These are phyloP conservation scores for Syrphus vitripennis DNA, from an alignment of 2,888 invertebrate species.

Conservation along the genomic window DNA sequence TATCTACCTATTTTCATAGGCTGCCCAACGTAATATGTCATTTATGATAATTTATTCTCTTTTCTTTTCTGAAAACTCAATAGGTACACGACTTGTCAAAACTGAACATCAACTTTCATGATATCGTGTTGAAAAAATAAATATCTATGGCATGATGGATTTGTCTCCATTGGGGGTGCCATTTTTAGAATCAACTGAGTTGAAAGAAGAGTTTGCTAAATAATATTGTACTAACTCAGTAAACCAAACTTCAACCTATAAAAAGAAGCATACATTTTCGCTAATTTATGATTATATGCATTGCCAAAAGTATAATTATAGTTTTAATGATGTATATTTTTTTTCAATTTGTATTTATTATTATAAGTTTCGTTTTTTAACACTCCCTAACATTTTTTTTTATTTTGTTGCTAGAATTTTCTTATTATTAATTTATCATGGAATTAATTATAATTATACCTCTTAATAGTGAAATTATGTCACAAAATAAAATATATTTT, in stretches of 20 bases:
- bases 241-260: neutral
- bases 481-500: constrained; percentile 41
- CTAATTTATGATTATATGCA: constrained; percentile 64
- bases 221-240: neutral
- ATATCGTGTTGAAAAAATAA: no score
- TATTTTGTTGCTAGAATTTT: constrained; percentile 34
- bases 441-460: constrained; percentile 28
- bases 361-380: constrained; percentile 19
- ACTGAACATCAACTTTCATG: no score
- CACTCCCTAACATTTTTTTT: constrained; percentile 47
- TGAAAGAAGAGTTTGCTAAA: neutral
- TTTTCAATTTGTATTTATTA: constrained; percentile 49
- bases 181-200: neutral
- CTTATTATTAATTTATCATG: constrained; percentile 49
- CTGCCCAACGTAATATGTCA: no score
- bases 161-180: neutral
- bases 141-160: no score
- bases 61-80: no score
- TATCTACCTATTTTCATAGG: no score
- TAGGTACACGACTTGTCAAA: no score
- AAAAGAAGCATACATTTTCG: constrained; percentile 53
- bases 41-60: no score
- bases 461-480: constrained; percentile 39
- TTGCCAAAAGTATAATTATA: constrained; percentile 69
- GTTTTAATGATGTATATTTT: constrained; percentile 57